Evolutionary conservation across 2,113 vertebrate species (phyloP), one percentile per base, ranked within the genome.

Genomic region (Crotophaga sulcirostris): DNA sequence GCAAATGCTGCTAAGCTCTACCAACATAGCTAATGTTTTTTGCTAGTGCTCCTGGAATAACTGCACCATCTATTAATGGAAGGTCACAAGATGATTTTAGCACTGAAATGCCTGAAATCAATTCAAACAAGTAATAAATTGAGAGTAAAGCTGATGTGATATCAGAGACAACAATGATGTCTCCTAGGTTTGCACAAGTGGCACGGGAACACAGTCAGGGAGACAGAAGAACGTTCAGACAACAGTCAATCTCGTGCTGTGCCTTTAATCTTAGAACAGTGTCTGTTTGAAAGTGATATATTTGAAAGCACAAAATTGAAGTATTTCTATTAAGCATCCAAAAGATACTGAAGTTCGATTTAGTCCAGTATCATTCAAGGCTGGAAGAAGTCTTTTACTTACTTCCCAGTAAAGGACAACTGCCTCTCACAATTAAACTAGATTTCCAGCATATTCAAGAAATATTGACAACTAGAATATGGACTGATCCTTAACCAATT

Each of bases 401-500:
- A 67, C 76, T 96, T 97, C 67, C 78, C 44, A 75, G 72, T 63
- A 93, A 97, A 96, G 76, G 44, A 59, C 68, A 95, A 93, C 67
- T 87, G 34, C 74, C 72, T 94, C 80, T 80, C 28, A 14, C 79
- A 96, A 96, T 96, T 96, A 95, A 78, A 95, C 56, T 90, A 89
- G 44, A 45, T 96, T 95, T 88, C 90, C 67, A 94, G 83, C 60
- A 92, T 36, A 42, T 69, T 59, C 59, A 81, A 91, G 74, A 79
- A 89, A 66, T 25, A 14, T 76, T 93, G 70, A 87, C 42, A 28
- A 73, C 75, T 72, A 96, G 94, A 96, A 83, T 49, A 56, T 28
- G 84, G 64, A 63, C 80, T 94, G 68, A 97, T 29, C 80, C 38
- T 89, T 67, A 95, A 93, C 81, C 73, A 90, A 78, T 96, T 96